Conservation (phyloP, 1,140 invertebrate species). For the Atta texana region DNA sequence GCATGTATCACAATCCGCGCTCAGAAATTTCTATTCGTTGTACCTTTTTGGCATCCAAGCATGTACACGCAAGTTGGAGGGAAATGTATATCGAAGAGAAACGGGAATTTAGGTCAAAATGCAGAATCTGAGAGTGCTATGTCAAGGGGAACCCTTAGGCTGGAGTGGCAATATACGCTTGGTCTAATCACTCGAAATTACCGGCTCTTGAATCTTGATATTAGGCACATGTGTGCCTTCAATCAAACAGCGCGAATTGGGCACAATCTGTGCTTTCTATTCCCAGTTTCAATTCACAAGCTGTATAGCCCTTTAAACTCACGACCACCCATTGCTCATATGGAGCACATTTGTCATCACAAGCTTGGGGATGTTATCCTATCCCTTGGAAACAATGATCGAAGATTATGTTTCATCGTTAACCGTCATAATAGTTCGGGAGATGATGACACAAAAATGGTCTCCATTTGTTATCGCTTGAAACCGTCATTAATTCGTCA, state of each 20-base stretch:
- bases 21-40: conserved; percentile 29
- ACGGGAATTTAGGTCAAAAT: conserved; percentile 52
- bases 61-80: not conserved
- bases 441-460: too few relatives aligned
- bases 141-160: conserved; percentile 28
- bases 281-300: conserved; percentile 33
- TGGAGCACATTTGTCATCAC: not conserved
- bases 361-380: conserved; percentile 23
- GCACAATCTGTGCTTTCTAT: conserved; percentile 36
- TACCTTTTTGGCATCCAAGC: not conserved
- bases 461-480: too few relatives aligned
- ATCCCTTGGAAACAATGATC: not conserved
- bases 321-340: not conserved
- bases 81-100: conserved; percentile 25
- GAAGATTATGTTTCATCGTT: not conserved
- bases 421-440: not conserved
- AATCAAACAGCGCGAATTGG: conserved; percentile 46
- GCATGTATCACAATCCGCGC: not conserved
- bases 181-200: conserved; percentile 70
- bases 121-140: conserved; percentile 33
- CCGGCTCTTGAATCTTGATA: conserved; percentile 44
- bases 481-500: too few relatives aligned
- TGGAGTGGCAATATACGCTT: conserved; percentile 48
- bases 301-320: conserved; percentile 39
- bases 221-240: conserved; percentile 56